A percentile compares a stretch with the other conserved stretches of the same genome.
Conservation (phyloP, 2,888 invertebrate species). For the Mythimna pallens region DNA sequence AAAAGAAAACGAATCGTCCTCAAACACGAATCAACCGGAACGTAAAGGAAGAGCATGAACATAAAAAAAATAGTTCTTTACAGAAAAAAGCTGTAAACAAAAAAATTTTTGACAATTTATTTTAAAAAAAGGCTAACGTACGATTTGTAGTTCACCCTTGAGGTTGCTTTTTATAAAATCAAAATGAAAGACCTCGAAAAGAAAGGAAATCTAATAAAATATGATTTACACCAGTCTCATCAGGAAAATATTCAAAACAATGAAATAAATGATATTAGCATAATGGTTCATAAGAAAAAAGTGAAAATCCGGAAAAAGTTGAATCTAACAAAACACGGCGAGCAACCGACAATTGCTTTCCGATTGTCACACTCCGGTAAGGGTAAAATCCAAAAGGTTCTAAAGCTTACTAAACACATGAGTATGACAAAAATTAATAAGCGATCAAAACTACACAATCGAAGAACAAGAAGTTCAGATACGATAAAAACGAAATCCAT, state of each 20-base stretch:
- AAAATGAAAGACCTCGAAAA: slow-evolving; percentile 33
- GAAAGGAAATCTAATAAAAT: not conserved
- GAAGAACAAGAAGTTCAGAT: slow-evolving; percentile 29
- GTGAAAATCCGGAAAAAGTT: slow-evolving; percentile 31
- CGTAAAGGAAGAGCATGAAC: not conserved
- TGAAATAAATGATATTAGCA: slow-evolving; percentile 24
- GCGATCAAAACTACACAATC: slow-evolving; percentile 13
- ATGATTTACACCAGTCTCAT: not conserved
- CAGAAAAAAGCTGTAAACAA: not conserved
- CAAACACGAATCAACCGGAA: not conserved
- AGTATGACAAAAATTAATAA: slow-evolving; percentile 40
- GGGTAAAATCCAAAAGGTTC: not conserved
- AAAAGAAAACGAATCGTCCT: not conserved
- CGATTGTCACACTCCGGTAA: slow-evolving; percentile 21
- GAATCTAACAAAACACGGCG: not conserved
- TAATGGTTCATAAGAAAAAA: slow-evolving; percentile 43
- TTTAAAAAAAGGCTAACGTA: not conserved
- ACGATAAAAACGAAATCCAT: slow-evolving; percentile 6
- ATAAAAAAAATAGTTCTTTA: not conserved
- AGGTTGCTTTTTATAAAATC: not conserved
- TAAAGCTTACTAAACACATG: slow-evolving; percentile 28
- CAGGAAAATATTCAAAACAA: slow-evolving; percentile 9
- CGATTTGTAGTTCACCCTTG: not conserved
- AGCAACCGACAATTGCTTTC: slow-evolving; percentile 38
- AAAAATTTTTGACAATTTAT: not conserved